Conservation (phyloP, 2,113 vertebrate species). For the Capra hircus region DNA sequence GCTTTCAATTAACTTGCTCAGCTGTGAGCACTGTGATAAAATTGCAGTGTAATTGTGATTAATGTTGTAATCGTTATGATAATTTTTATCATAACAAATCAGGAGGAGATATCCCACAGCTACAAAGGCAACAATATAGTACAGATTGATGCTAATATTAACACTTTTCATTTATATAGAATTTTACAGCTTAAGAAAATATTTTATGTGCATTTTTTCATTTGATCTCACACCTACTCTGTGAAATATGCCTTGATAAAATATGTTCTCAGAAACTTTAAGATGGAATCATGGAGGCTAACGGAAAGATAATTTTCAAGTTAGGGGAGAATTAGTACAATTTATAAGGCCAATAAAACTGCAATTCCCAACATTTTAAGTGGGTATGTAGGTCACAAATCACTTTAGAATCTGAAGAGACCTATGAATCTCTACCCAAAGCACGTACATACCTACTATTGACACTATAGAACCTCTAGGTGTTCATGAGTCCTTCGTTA, state of each 20-base stretch:
- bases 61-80: conserved; percentile 51
- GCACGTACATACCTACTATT: background rate
- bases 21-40: conserved; percentile 48
- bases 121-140: background rate
- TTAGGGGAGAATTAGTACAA: background rate
- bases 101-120: background rate
- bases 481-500: background rate
- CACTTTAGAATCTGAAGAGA: conserved; percentile 22
- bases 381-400: background rate
- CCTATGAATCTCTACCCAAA: background rate
- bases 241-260: background rate
- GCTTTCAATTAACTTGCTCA: conserved; percentile 67
- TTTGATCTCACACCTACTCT: background rate
- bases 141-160: background rate
- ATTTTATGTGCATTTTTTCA: background rate
- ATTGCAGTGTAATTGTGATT: conserved; percentile 61
- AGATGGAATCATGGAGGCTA: background rate
- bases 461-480: background rate
- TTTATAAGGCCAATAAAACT: background rate
- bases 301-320: background rate
- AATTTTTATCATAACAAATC: conserved; percentile 66
- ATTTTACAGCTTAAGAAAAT: conserved; percentile 12
- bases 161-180: background rate
- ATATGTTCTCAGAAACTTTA: background rate
- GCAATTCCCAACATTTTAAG: background rate